Evolutionary conservation across 1,140 invertebrate species (phyloP).

Genomic region (Parapsyche elsis): DNA sequence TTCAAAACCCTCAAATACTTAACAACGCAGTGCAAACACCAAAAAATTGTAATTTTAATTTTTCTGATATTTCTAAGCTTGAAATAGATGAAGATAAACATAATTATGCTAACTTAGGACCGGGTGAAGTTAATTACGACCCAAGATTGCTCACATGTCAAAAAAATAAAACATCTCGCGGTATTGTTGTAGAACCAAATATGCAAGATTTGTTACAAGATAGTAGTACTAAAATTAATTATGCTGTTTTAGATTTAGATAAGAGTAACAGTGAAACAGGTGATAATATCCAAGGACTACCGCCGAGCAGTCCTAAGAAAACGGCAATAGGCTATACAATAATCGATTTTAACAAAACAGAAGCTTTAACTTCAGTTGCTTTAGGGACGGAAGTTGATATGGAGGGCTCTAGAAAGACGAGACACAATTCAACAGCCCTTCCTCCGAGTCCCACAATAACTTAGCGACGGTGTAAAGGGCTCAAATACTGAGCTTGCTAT

Average conservation of each 20-base stretch:
- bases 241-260: conserved; percentile 58
- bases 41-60: conserved; percentile 43
- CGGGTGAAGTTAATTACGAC: conserved; percentile 55
- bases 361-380: conserved; percentile 77
- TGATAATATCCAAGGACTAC: conserved; percentile 52
- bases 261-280: conserved; percentile 58
- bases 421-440: conserved; percentile 61
- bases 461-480: conserved; percentile 51
- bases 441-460: conserved; percentile 49
- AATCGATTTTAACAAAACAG: conserved; percentile 94
- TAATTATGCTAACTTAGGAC: conserved; percentile 61
- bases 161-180: conserved; percentile 61
- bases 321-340: conserved; percentile 83
- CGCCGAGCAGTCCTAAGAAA: conserved; percentile 69
- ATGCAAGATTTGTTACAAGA: conserved; percentile 40
- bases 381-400: conserved; percentile 60
- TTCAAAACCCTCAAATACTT: neutral
- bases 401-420: conserved; percentile 60
- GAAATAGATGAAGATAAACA: conserved; percentile 57
- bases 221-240: conserved; percentile 46
- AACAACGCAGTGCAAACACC: conserved; percentile 16
- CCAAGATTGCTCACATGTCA: conserved; percentile 59
- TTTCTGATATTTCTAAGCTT: conserved; percentile 57
- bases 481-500: conserved; percentile 40
- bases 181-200: conserved; percentile 60